Evolutionary conservation across 1,140 invertebrate genomes (phyloP).

Genomic region (Drosophila virilis): DNA sequence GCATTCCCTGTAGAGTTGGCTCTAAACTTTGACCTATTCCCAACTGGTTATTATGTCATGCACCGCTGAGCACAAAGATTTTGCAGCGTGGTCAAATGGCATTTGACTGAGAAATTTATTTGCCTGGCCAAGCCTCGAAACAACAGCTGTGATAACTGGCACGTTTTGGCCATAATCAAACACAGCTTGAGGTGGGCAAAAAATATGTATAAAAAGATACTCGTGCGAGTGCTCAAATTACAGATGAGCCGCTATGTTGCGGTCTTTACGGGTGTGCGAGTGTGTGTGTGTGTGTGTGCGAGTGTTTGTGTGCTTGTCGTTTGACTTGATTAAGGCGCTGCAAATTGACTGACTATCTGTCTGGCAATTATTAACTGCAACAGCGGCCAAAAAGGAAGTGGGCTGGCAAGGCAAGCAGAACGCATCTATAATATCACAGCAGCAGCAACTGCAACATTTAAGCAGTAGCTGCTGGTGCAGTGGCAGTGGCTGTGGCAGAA

Average conservation of each 20-base stretch:
- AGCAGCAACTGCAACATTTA: slow-evolving; percentile 14
- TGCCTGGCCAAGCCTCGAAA: slow-evolving; percentile 3
- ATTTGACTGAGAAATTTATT: slow-evolving; percentile 6
- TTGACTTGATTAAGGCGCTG: slow-evolving; percentile 39
- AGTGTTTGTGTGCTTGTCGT: slow-evolving; percentile 13
- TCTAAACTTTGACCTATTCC: slow-evolving; percentile 43
- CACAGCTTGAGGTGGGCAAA: slow-evolving; percentile 12
- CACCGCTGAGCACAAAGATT: too few species aligned
- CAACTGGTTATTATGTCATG: slow-evolving; percentile 50
- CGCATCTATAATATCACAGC: slow-evolving; percentile 66
- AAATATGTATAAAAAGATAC: slow-evolving; percentile 14
- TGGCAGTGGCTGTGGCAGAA: slow-evolving; percentile 3
- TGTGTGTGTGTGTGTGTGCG: neutral
- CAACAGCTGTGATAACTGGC: slow-evolving; percentile 7
- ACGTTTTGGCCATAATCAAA: slow-evolving; percentile 30
- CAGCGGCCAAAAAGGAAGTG: slow-evolving; percentile 57
- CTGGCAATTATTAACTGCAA: slow-evolving; percentile 43
- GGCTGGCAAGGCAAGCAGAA: slow-evolving; percentile 50
- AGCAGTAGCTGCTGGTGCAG: too few species aligned
- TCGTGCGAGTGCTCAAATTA: slow-evolving; percentile 46
- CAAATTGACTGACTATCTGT: slow-evolving; percentile 41
- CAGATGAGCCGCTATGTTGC: slow-evolving; percentile 40
- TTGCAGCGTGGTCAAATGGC: slow-evolving; percentile 23
- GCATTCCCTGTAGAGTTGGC: neutral
- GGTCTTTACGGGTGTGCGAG: slow-evolving; percentile 24